Conservation (phyloP, 2,797 vertebrate genomes). For the Allobates femoralis region DNA sequence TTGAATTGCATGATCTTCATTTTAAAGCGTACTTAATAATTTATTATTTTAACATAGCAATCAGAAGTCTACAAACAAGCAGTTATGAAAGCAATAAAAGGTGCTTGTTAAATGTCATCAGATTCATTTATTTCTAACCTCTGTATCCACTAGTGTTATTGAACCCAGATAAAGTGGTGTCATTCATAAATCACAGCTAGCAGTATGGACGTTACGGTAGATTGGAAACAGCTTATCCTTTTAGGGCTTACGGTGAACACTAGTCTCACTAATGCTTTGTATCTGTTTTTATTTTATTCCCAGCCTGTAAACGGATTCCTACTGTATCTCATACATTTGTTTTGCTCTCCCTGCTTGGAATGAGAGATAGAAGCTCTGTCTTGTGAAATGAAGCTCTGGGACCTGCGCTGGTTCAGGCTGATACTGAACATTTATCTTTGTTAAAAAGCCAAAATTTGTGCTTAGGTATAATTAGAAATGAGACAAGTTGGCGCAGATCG, state of each 20-base stretch:
- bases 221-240: conserved; percentile 76
- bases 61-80: background rate
- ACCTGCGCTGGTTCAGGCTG: conserved; percentile 33
- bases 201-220: conserved; percentile 74
- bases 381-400: conserved; percentile 11
- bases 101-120: conserved; percentile 75
- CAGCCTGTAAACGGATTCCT: conserved; percentile 70
- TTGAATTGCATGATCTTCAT: background rate
- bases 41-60: background rate
- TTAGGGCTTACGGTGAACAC: conserved; percentile 71
- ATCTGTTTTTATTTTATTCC: conserved; percentile 76
- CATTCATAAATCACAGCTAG: conserved; percentile 74
- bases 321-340: conserved; percentile 19
- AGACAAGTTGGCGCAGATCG: conserved; percentile 65
- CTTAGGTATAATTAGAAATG: conserved; percentile 50
- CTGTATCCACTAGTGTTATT: conserved; percentile 75
- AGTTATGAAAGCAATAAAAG: conserved; percentile 65
- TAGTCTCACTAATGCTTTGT: conserved; percentile 72
- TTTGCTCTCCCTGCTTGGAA: conserved; percentile 1
- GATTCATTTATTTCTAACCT: conserved; percentile 77
- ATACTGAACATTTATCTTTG: conserved; percentile 22
- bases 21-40: background rate
- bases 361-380: background rate
- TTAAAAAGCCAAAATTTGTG: conserved; percentile 1
- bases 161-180: conserved; percentile 73